Evolutionary conservation across 2,113 vertebrate genomes (phyloP).

Genomic region (Lepus europaeus): DNA sequence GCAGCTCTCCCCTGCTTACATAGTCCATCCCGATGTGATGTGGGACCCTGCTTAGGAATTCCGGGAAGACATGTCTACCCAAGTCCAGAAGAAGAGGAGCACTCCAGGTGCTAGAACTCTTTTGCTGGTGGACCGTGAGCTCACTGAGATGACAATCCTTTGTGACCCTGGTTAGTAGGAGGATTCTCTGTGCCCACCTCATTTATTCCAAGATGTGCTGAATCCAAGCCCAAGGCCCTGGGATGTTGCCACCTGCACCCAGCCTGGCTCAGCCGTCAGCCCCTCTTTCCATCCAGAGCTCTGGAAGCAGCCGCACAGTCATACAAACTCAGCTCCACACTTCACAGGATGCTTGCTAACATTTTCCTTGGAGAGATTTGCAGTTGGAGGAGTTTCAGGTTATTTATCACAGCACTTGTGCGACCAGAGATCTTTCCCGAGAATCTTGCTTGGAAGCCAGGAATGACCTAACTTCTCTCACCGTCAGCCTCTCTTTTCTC

Average conservation of each 20-base stretch:
- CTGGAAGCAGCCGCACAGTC: background rate
- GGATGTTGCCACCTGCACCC: accelerated
- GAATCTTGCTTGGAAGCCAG: background rate
- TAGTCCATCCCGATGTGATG: background rate
- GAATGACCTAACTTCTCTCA: slow-evolving; percentile 18
- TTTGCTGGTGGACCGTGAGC: background rate
- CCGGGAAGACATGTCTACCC: background rate
- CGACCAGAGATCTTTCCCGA: background rate
- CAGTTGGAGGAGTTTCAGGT: background rate
- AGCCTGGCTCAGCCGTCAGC: background rate
- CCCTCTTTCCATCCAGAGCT: background rate
- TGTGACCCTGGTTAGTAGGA: accelerated
- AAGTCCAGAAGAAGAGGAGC: background rate
- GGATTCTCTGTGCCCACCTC: background rate
- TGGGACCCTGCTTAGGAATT: background rate
- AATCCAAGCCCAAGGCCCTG: too few relatives aligned
- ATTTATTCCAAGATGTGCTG: background rate
- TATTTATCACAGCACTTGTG: background rate
- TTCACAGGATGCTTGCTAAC: background rate
- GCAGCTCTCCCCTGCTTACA: background rate
- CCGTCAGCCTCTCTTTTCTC: background rate
- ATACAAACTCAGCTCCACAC: background rate
- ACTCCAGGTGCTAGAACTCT: background rate
- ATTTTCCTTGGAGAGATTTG: background rate
- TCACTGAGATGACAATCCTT: background rate